These are phyloP conservation scores for Sinelater perroti DNA, from an alignment of 2,888 invertebrate species.

Conservation along the genomic window DNA sequence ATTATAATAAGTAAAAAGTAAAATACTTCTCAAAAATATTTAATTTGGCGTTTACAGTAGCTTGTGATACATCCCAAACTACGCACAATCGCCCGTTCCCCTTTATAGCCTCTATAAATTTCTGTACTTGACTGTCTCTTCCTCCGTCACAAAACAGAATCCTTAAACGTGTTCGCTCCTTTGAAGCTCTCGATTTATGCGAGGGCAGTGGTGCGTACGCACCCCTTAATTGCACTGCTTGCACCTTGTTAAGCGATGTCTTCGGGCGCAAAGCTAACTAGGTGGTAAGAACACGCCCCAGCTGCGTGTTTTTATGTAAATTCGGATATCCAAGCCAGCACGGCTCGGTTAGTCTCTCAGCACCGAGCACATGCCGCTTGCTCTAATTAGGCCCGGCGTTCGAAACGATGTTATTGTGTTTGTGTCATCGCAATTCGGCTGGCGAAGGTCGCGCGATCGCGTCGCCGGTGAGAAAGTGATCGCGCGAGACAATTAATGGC, in stretches of 20 bases:
- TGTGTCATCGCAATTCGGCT: no score
- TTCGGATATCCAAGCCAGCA: no score
- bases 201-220: no score
- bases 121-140: neutral
- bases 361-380: no score
- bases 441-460: no score
- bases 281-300: neutral
- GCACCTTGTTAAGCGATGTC: neutral
- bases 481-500: no score
- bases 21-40: neutral
- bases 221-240: neutral
- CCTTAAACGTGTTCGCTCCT: neutral
- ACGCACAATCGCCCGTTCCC: neutral
- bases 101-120: neutral
- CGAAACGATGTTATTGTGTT: no score
- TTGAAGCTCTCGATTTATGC: neutral
- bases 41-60: neutral
- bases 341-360: no score
- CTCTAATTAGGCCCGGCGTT: no score
- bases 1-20: neutral
- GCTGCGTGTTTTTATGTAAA: conserved; percentile 3
- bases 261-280: neutral
- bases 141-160: neutral
- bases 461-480: no score
- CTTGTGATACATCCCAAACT: neutral